Base-by-base conservation (phyloP, 2,797 vertebrate species). In the Bradypodion pumilum region DNA sequence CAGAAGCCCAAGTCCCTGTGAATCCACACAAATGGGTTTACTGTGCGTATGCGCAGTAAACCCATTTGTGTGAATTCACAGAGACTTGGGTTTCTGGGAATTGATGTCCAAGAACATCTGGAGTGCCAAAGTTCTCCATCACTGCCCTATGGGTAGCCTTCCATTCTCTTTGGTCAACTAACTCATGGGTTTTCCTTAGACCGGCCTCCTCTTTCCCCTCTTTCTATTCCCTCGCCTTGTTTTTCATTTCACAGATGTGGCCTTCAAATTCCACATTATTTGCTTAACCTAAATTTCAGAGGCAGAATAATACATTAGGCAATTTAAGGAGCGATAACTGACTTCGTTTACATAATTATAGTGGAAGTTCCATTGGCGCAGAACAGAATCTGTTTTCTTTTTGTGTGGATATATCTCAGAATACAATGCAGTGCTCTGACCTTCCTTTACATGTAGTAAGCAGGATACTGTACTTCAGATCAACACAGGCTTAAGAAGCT, bases 401-500 rank as follows among this genome's bases (percentile, higher is more conserved):
- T 40, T 15, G 0, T 16, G 27, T 40, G 32, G 29, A 1, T 44
- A 25, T 77, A 35, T 29, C 23, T 40, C 27, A 40, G 52, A 49
- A 29, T 13, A 60, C 5, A 63, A 19, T 56, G 8, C 44, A 35
- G 42, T 19, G 62, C 73, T 76, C 52, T 70, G 37, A 62, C 78
- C 52, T 85, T 79, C 27, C 70, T 85, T 85, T 80, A 74, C 77
- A 3, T 81, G 52, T 62, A 1, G 32, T 70, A 40, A 85, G 27
- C 32, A 40, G 46, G 75, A 74, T 63, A 59, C n/a, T n/a, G n/a
- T n/a, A n/a, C 7, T 85, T 65, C 83, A 81, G 76, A 73, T 76
- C 69, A 83, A 60, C 49, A 37, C 49, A 37, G 83, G 56, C 70
- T 87, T 85, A 85, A 25, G 56, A 7, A 32, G 27, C 65, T 81